A percentile compares a stretch with the other conserved stretches of the same genome.
Conservation (phyloP, 2,797 vertebrate genomes). For the Siniperca scherzeri region DNA sequence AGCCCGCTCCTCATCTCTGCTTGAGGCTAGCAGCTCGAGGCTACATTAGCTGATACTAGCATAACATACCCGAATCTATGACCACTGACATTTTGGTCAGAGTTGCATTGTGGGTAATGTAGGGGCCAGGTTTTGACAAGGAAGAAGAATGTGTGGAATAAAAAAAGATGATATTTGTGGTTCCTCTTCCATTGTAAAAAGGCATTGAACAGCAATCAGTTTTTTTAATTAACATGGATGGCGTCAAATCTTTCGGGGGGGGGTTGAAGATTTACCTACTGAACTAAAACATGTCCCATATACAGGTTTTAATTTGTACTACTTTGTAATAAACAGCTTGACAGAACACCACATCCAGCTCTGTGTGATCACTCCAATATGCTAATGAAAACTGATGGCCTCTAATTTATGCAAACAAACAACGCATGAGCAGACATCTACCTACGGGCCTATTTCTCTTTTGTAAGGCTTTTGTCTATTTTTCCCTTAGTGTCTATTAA, state of each 20-base stretch:
- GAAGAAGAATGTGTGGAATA: neutral
- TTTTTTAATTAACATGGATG: neutral
- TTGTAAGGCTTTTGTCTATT: conserved; percentile 41
- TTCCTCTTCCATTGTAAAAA: neutral
- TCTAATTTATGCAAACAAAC: conserved; percentile 74
- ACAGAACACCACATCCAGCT: conserved; percentile 22
- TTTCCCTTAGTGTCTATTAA: conserved; percentile 9
- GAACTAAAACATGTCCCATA: neutral
- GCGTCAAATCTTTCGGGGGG: no score
- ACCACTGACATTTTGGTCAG: neutral
- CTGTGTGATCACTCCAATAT: conserved; percentile 65
- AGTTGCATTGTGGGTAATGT: neutral
- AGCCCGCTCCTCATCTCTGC: neutral
- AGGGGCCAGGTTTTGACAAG: neutral
- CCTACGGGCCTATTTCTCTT: conserved; percentile 33
- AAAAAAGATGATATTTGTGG: neutral
- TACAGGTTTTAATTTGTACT: conserved; percentile 5
- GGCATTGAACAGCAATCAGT: neutral
- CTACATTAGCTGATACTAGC: neutral
- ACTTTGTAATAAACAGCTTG: conserved; percentile 19
- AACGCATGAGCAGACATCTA: conserved; percentile 38
- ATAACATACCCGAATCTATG: neutral
- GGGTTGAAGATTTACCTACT: neutral
- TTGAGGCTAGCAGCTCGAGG: neutral
- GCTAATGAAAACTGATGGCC: conserved; percentile 64